These are phyloP conservation scores for Tinea pellionella DNA, from an alignment of 2,888 invertebrate species.

Conservation along the genomic window DNA sequence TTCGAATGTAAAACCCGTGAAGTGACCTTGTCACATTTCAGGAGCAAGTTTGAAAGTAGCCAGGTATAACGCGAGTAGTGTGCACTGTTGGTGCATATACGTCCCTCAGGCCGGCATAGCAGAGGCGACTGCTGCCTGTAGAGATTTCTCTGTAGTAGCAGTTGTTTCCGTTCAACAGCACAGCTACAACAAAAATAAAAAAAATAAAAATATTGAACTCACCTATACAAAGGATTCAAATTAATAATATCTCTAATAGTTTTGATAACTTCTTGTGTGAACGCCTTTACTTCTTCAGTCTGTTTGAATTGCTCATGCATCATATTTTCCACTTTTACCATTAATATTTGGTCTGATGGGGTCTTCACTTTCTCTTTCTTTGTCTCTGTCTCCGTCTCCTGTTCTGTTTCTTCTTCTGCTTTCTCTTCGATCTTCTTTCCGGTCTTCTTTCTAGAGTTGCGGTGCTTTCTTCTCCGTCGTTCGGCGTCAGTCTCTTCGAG, in stretches of 20 bases:
- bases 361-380: constrained; percentile 25
- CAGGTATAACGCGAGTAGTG: too few species aligned
- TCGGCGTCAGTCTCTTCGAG: constrained; percentile 78
- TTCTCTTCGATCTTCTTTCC: constrained; percentile 18
- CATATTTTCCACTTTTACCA: constrained; percentile 96
- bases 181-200: too few species aligned
- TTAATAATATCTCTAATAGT: constrained; percentile 98
- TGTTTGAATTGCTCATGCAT: constrained; percentile 88
- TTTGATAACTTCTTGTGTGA: constrained; percentile 96
- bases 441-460: constrained; percentile 37
- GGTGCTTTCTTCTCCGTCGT: constrained; percentile 63
- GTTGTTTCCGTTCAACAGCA: too few species aligned
- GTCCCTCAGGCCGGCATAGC: too few species aligned
- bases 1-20: too few species aligned
- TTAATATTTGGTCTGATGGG: constrained; percentile 70
- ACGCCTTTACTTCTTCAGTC: constrained; percentile 95
- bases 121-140: too few species aligned
- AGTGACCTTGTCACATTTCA: too few species aligned
- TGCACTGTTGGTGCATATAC: too few species aligned
- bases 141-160: too few species aligned
- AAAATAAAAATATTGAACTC: constrained; percentile 14
- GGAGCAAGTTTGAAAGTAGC: too few species aligned
- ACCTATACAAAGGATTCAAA: constrained; percentile 93
- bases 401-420: constrained; percentile 19
- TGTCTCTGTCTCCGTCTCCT: constrained; percentile 20